These are phyloP conservation scores for Mus spretus DNA, from an alignment of 2,797 vertebrate genomes.

Conservation along the genomic window DNA sequence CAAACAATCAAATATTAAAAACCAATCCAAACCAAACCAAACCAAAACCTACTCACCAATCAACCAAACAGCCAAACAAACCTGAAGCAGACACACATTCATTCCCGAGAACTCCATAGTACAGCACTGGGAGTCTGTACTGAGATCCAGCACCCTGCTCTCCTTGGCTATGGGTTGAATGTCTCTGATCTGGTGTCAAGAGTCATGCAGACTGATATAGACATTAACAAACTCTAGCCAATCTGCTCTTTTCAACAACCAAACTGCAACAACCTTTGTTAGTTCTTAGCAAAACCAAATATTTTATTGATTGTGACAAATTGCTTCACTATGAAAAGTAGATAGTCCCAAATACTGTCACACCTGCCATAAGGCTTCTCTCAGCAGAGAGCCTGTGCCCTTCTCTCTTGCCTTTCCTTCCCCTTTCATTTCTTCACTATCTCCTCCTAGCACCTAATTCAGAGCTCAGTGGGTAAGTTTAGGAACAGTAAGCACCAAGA, in stretches of 20 bases:
- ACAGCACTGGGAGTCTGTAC: no score
- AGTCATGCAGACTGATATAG: background rate
- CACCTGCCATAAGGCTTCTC: background rate
- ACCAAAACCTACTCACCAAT: background rate
- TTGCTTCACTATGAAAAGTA: background rate
- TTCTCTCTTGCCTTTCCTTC: background rate
- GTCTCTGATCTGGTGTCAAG: background rate
- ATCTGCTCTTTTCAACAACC: background rate
- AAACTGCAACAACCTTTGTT: background rate
- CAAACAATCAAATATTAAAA: no score
- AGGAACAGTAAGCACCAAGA: background rate
- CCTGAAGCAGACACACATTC: background rate
- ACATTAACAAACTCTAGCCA: slow-evolving; percentile 1
- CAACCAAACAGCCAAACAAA: background rate
- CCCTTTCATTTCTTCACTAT: background rate
- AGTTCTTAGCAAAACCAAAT: background rate
- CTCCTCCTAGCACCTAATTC: background rate
- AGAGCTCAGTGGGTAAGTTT: background rate
- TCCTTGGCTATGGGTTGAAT: background rate
- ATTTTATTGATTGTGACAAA: background rate
- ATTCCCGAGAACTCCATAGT: background rate
- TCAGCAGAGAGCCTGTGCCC: background rate
- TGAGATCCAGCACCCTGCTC: background rate
- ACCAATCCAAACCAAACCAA: no score
- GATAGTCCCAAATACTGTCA: background rate